Percentiles rank a stretch among this genome's conserved stretches.
phyloP scores from a whole-genome alignment of 2,113 vertebrate genomes.

The Heptranchias perlo region DNA sequence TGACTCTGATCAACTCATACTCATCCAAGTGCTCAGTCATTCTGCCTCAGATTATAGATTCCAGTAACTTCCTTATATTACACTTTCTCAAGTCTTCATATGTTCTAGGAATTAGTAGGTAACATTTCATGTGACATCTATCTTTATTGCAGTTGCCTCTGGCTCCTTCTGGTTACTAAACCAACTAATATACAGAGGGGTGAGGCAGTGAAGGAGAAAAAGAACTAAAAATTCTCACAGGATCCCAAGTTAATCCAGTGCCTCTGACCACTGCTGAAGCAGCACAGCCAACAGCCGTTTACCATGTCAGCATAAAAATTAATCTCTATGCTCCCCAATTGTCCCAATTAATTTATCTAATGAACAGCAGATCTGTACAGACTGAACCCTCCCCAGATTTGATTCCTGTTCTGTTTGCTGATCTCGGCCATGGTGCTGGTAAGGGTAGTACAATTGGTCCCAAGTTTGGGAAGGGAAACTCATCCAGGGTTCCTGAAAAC shows the following conservation, averaged over 20 bases:
- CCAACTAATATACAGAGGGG: background rate
- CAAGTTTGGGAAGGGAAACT: background rate
- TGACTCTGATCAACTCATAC: background rate
- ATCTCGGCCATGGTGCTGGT: background rate
- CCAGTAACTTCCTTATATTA: background rate
- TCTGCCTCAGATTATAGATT: background rate
- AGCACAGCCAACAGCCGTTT: background rate
- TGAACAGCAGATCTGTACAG: background rate
- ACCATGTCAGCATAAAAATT: background rate
- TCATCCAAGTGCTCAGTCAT: background rate
- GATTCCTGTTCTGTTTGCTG: background rate
- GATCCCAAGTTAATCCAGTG: background rate
- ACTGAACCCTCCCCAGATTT: background rate
- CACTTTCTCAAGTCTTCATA: background rate
- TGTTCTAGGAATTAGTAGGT: background rate
- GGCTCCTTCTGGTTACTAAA: background rate
- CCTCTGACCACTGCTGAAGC: background rate
- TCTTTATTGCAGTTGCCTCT: background rate
- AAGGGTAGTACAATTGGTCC: background rate
- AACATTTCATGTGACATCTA: background rate
- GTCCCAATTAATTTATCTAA: background rate
- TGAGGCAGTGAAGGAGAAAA: background rate
- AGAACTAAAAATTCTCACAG: background rate
- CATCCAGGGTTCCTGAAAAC: background rate
- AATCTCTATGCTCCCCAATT: background rate